phyloP scores from a whole-genome alignment of 2,113 vertebrate genomes.

The Spea bombifrons region DNA sequence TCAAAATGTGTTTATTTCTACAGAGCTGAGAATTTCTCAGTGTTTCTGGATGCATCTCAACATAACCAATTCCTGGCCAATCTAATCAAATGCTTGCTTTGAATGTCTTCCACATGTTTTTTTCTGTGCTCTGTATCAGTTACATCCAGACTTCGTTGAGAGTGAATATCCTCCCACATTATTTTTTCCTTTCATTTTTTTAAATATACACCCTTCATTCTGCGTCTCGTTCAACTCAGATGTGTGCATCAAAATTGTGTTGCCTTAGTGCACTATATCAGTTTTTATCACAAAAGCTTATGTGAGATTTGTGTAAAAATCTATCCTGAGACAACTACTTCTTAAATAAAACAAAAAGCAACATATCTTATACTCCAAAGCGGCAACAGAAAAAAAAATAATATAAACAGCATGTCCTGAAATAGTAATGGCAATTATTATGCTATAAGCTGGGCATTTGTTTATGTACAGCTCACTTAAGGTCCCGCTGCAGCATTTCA shows the following conservation, averaged over 20 bases:
- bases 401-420: too few species aligned
- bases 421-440: too few species aligned
- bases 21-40: background rate
- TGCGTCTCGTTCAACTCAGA: constrained; percentile 58
- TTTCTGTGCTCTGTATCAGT: constrained; percentile 23
- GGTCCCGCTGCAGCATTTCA: too few species aligned
- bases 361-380: too few species aligned
- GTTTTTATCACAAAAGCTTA: constrained; percentile 17
- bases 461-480: too few species aligned
- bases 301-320: too few species aligned
- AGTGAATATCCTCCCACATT: constrained; percentile 50
- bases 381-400: too few species aligned
- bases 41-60: constrained; percentile 3
- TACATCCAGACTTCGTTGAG: constrained; percentile 44
- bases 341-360: too few species aligned
- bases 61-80: constrained; percentile 32
- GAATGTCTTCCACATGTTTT: constrained; percentile 32
- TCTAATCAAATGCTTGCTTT: constrained; percentile 48
- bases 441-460: too few species aligned
- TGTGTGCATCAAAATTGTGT: constrained; percentile 53
- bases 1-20: background rate
- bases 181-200: constrained; percentile 52
- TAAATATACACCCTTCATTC: constrained; percentile 53
- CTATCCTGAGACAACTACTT: too few species aligned
- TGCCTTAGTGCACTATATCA: constrained; percentile 55